Evolutionary conservation across 2,113 vertebrate species (phyloP).

Genomic region (Noturus placidus): DNA sequence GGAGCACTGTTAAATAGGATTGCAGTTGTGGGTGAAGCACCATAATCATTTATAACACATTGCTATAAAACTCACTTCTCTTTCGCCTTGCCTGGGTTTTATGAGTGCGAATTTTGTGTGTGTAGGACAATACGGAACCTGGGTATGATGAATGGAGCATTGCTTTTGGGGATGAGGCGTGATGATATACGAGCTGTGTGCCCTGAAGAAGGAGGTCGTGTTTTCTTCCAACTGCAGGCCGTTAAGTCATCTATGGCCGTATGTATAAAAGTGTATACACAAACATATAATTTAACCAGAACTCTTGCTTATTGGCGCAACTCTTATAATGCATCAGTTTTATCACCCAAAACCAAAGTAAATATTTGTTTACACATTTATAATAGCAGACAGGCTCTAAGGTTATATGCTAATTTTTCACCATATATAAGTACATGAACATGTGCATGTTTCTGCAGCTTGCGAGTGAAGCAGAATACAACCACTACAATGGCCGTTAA

Average conservation of each 20-base stretch:
- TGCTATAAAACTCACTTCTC: background rate
- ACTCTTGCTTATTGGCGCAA: background rate
- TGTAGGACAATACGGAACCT: constrained; percentile 79
- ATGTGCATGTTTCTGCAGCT: constrained; percentile 61
- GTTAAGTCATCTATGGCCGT: constrained; percentile 74
- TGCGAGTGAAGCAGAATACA: constrained; percentile 62
- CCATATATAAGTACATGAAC: background rate
- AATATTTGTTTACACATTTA: background rate
- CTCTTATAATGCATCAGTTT: background rate
- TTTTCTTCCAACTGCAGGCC: constrained; percentile 78
- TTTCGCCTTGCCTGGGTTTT: background rate
- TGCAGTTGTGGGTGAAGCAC: background rate
- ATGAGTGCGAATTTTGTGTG: background rate
- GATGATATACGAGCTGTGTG: constrained; percentile 76
- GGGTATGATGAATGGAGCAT: constrained; percentile 75
- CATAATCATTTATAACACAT: background rate
- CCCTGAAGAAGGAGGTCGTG: constrained; percentile 79
- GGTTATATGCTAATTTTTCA: background rate
- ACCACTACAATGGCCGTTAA: constrained; percentile 58
- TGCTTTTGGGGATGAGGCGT: constrained; percentile 77
- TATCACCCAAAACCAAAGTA: background rate
- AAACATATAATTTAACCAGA: background rate
- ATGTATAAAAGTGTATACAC: constrained; percentile 50
- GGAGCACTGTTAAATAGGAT: background rate
- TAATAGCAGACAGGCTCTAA: background rate